Base-by-base conservation (phyloP, 2,113 vertebrate genomes). In the Pomatostomus ruficeps region DNA sequence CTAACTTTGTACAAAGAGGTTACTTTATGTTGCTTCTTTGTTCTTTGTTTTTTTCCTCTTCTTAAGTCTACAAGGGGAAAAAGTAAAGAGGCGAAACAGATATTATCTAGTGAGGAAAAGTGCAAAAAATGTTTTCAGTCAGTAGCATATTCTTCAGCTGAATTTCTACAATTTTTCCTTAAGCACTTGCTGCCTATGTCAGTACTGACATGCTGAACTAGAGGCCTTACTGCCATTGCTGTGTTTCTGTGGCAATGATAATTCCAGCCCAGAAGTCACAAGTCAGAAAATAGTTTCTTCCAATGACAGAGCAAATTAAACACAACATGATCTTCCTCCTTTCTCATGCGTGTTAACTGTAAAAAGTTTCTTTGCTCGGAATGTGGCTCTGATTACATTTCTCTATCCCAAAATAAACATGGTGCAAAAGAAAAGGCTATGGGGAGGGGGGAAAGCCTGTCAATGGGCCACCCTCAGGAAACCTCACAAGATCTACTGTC, bases 321-420 rank as follows among this genome's bases (percentile, higher is more conserved):
- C 72, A 82, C 73, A 87, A 63, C 78, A 52, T 49, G 57, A 62
- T 88, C 83, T 76, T 85, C 62, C 93, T 89, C 68, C 77, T 93
- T 94, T 93, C 91, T 93, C 87, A 79, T 73, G 65, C 43, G 4
- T 94, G 84, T 88, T 90, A 95, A 96, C 93, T 92, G 70, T 71
- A 93, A 87, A 73, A 88, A 70, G 87, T 93, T 66, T 61, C 36
- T 92, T 92, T 89, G 74, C 82, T 82, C 0, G 3, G 74, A 95
- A 88, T 91, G 89, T 88, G 82, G 76, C 68, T 75, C 68, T 58
- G 84, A 87, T 91, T 90, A 82, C 94, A 95, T 95, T 91, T 95
- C 91, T 95, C 63, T 59, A 54, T 96, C 91, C 95, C 88, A 97
- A 97, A 97, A 94, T 94, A 97, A 97, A 97, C 95, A 91, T 3